Base-by-base conservation (phyloP, 2,113 vertebrate species). In the Suncus etruscus region DNA sequence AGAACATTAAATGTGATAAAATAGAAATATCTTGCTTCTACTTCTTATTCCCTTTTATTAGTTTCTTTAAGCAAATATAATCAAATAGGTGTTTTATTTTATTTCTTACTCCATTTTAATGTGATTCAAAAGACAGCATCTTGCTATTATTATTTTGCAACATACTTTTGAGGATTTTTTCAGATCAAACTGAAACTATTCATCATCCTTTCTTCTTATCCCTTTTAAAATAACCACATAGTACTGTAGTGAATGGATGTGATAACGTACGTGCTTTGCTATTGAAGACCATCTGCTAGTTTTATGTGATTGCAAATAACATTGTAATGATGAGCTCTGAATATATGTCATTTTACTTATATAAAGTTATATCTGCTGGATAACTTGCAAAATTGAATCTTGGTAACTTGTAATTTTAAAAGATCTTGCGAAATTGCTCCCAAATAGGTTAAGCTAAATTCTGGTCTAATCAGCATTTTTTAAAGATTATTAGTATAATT, bases 321-420 rank as follows among this genome's bases (percentile, higher is more conserved):
- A 31, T 32, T 66, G 3, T 15, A 82, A 51, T 65, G 87, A 2
- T 72, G 58, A 39, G 68, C 8, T 81, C 65, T 77, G 27, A 51
- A 66, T 69, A 78, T 29, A 47, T 65, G 15, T 27, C 12, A 65
- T 32, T 93, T 61, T 78, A 31, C 11, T 79, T 92, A 24, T 87
- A 11, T 87, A 50, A 6, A 82, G 54, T 70, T 77, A 45, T 89
- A 80, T 39, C 6, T 76, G 2, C 45, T 74, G 68, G 47, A 85
- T 70, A 85, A 91, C 89, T 32, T 31, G 1, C 20, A 79, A 89
- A 85, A 24, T 51, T 83, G 1, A 88, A 76, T 79, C 39, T 12
- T 78, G 1, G n/a, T 87, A 82, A 86, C 70, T 87, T 73, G 48
- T 58, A 61, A 86, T 51, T 87, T 92, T 75, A 27, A 95, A 91